Evolutionary conservation across 2,888 invertebrate species (phyloP), one percentile per base, ranked within the genome.

Genomic region (Eristalis arbustorum): DNA sequence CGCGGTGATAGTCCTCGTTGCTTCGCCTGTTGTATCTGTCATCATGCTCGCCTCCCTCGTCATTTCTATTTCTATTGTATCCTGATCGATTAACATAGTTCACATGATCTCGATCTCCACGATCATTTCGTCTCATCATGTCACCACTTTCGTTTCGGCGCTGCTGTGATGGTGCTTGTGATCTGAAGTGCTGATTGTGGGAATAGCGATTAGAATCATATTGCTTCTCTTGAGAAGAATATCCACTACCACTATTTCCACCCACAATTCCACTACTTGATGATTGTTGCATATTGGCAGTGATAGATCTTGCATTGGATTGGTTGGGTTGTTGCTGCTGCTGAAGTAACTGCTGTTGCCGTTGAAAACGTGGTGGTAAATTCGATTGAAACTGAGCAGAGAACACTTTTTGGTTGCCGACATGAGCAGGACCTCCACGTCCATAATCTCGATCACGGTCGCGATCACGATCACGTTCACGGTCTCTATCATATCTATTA

Each of bases 311-410:
- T 3, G 82, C 59, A 74, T 85, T 88, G 23, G 88, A 84, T 64
- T 88, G 83, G 64, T 49, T 76, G 59, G 76, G 72, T 56, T 88
- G 84, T 25, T 82, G 78, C 23, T 59, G 78, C 34, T 83, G 90
- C n/a, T 90, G 90, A 25, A 91, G 90, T 76, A 91, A 89, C 88
- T 92, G 92, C 89, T 96, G 96, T 90, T 97, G 96, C 90, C 96
- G 96, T 90, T 96, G 95, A 92, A 97, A 97, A 80, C 98, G 94
- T 18, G 98, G 98, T 73, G 98, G 98, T 90, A 98, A 94, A 93
- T 97, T 96, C 69, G 95, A 95, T 92, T 97, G 96, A 93, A 96
- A 97, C 88, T 95, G 95, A 90, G 96, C 95, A 8, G 96, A 95
- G 91, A 96, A 96, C 34, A 90, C 73, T 78, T 92, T 92, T 42